These are phyloP conservation scores for Lamproptera curius DNA, from an alignment of 2,888 invertebrate species.

Conservation along the genomic window DNA sequence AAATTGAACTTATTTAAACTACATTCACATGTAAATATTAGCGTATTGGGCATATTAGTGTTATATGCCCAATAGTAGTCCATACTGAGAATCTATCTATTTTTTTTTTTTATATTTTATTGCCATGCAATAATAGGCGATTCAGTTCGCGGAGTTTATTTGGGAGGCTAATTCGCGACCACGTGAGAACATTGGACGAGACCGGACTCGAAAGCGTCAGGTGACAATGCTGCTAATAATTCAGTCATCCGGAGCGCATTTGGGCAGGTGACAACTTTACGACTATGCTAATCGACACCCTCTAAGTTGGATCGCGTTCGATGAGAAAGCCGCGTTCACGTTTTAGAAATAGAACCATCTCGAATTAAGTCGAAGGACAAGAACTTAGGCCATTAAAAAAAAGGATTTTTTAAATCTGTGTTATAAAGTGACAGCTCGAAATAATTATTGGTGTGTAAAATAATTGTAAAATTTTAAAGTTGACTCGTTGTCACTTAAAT, in stretches of 20 bases:
- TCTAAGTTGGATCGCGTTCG: too few species aligned
- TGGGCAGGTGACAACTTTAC: constrained; percentile 13
- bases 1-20: too few species aligned
- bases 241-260: constrained; percentile 7
- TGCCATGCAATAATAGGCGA: constrained; percentile 25
- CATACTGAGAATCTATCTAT: constrained; percentile 20
- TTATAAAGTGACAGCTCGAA: too few species aligned
- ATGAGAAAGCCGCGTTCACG: too few species aligned
- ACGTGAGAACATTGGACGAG: constrained; percentile 32
- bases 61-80: neutral
- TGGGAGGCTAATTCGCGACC: constrained; percentile 26
- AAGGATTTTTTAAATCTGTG: too few species aligned
- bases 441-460: too few species aligned
- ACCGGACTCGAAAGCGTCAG: constrained; percentile 26
- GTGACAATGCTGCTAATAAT: constrained; percentile 6
- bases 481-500: too few species aligned
- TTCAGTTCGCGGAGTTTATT: constrained; percentile 25
- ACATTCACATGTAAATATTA: neutral
- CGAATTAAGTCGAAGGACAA: too few species aligned
- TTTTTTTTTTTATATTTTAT: constrained; percentile 29
- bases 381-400: too few species aligned
- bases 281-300: constrained; percentile 12
- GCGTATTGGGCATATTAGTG: neutral
- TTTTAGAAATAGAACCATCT: too few species aligned
- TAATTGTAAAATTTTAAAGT: too few species aligned